These are phyloP conservation scores for Dallia pectoralis DNA, from an alignment of 2,797 vertebrate genomes.

Conservation along the genomic window DNA sequence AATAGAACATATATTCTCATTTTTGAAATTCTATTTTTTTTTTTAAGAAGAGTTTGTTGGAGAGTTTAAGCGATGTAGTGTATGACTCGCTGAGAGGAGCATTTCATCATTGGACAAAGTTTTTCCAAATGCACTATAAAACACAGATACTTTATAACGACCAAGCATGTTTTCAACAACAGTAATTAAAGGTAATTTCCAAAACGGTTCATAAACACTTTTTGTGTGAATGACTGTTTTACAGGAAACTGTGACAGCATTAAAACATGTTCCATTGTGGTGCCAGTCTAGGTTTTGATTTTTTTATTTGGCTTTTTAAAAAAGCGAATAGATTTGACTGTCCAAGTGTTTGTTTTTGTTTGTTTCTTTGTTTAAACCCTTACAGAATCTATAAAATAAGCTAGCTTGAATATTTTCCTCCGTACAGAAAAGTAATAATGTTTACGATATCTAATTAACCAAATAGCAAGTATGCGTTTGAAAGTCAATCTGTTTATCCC, in stretches of 20 bases:
- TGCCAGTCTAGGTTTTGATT: constrained; percentile 58
- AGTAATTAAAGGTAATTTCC: constrained; percentile 25
- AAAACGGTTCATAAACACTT: constrained; percentile 50
- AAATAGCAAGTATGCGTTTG: constrained; percentile 74
- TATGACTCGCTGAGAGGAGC: background rate
- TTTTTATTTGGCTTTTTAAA: constrained; percentile 59
- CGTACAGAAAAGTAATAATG: constrained; percentile 76
- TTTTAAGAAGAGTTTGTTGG: constrained; percentile 51
- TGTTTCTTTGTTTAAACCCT: constrained; percentile 62
- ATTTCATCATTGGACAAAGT: background rate
- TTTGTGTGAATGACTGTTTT: constrained; percentile 44
- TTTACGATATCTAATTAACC: constrained; percentile 81
- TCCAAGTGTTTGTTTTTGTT: constrained; percentile 43
- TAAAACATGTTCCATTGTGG: constrained; percentile 65
- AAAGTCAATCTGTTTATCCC: constrained; percentile 64
- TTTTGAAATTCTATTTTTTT: constrained; percentile 43
- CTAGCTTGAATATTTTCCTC: constrained; percentile 74
- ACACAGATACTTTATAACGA: constrained; percentile 2
- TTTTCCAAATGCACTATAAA: constrained; percentile 17
- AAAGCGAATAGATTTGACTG: constrained; percentile 65
- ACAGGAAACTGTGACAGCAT: constrained; percentile 58
- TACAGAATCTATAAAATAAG: constrained; percentile 80
- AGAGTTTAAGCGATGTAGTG: constrained; percentile 42
- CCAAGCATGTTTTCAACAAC: background rate
- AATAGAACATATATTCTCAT: constrained; percentile 40